Base-by-base conservation (phyloP, 2,113 vertebrate species). In the Lampris incognitus region DNA sequence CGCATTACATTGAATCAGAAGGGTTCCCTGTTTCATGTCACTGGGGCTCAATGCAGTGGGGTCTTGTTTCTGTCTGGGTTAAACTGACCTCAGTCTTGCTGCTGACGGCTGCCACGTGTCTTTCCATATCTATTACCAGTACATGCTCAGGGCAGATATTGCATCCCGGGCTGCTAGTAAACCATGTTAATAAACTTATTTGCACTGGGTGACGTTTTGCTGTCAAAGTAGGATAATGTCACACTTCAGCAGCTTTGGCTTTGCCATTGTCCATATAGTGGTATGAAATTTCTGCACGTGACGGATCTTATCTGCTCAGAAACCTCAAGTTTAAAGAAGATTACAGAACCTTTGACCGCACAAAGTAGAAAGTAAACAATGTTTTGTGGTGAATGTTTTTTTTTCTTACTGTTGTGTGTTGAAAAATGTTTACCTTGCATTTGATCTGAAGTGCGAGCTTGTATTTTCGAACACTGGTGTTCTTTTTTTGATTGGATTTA, bases 121-220 rank as follows among this genome's bases (percentile, higher is more conserved):
- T 13, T 3, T 8, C 10, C 11, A 9, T 46, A 44, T 63, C 9
- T 48, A 24, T 7, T 48, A 63, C 58, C 39, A 63, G 6, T n/a
- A 63, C 36, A 42, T 36, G 42, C 61, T 4, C n/a, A 9, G 42
- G 6, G 42, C 61, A 48, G 6, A 24, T 36, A 5, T 6, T 36
- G 44, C 61, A 9, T 7, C 37, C 1, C 7, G 41, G 44, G 40
- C 56, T 58, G 10, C 59, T 13, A 13, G 38, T 38, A 13, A 41
- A 38, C 56, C 56, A 7, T 37, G 39, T 58, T 65, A 65, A 65
- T 65, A 36, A 48, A 49, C 46, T 50, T 66, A 9, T 37, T 38
- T 39, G 13, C 6, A 37, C 46, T 50, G 63, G 46, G 1, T 50
- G 48, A 10, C 9, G 11, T 66, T 66, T 66, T 50, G 36, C 63